phyloP scores from a whole-genome alignment of 30 jellyfish, hydroid and myxozoan genomes.

The Hydractinia echinata region DNA sequence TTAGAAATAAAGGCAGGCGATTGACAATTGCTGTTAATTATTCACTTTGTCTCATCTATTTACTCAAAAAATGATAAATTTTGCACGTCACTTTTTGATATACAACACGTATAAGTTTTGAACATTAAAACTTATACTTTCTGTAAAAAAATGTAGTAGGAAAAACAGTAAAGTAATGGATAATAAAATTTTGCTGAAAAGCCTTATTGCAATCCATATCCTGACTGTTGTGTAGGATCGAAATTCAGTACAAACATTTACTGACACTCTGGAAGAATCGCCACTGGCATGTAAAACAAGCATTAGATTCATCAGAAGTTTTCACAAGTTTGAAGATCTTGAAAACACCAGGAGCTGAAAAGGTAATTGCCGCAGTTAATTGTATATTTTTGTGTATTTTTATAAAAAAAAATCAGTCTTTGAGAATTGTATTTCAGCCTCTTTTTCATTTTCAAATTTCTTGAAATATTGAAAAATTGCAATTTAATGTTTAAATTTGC shows the following conservation, averaged over 20 bases:
- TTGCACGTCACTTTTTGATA: too few species aligned
- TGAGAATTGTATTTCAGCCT: not conserved
- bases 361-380: constrained; percentile 35
- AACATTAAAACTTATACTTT: too few species aligned
- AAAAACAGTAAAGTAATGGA: not conserved
- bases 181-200: not conserved
- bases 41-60: too few species aligned
- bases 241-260: constrained; percentile 83
- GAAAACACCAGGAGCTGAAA: constrained; percentile 57
- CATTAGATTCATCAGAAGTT: constrained; percentile 61
- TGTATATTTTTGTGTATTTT: not conserved
- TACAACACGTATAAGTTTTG: too few species aligned
- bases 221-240: constrained; percentile 44
- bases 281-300: constrained; percentile 85
- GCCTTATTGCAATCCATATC: not conserved
- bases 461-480: not conserved
- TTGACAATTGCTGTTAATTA: too few species aligned
- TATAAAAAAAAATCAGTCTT: not conserved
- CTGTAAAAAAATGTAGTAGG: too few species aligned
- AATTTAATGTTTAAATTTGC: not conserved
- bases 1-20: too few species aligned
- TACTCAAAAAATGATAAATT: too few species aligned
- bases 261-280: constrained; percentile 88
- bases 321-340: constrained; percentile 56
- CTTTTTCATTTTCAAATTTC: not conserved